Percentiles rank a stretch among this genome's conserved stretches.
Conservation (phyloP, 2,113 vertebrate genomes). For the Phylloscopus whistleri region DNA sequence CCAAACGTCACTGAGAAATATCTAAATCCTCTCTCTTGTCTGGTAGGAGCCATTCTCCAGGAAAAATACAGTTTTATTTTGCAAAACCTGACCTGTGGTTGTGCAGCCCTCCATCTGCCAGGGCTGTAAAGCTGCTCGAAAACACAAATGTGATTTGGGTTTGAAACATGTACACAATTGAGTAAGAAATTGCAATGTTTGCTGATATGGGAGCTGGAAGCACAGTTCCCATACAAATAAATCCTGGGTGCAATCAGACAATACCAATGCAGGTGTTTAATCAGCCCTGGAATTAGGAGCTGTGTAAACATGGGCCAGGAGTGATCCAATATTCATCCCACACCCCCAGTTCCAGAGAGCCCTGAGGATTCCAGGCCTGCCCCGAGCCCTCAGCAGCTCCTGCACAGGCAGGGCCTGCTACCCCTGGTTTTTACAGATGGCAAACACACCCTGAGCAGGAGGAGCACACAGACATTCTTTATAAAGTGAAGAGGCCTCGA, state of each 20-base stretch:
- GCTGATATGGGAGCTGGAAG: background rate
- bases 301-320: fast-evolving
- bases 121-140: background rate
- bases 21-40: background rate
- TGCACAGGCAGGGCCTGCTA: background rate
- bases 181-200: background rate
- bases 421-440: fast-evolving
- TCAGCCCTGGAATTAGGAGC: background rate
- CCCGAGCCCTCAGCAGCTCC: background rate
- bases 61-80: background rate
- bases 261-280: background rate
- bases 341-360: background rate
- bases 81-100: background rate
- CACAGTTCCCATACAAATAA: background rate
- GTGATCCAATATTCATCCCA: background rate
- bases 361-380: background rate
- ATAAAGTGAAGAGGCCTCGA: background rate
- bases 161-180: background rate
- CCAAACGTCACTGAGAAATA: background rate
- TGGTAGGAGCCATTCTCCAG: background rate
- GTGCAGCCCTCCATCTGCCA: background rate
- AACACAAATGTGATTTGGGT: background rate
- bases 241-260: background rate
- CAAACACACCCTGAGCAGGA: background rate
- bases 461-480: background rate